phyloP scores from a whole-genome alignment of 2,888 invertebrate genomes.

The Mesodorylaimus sp. region DNA sequence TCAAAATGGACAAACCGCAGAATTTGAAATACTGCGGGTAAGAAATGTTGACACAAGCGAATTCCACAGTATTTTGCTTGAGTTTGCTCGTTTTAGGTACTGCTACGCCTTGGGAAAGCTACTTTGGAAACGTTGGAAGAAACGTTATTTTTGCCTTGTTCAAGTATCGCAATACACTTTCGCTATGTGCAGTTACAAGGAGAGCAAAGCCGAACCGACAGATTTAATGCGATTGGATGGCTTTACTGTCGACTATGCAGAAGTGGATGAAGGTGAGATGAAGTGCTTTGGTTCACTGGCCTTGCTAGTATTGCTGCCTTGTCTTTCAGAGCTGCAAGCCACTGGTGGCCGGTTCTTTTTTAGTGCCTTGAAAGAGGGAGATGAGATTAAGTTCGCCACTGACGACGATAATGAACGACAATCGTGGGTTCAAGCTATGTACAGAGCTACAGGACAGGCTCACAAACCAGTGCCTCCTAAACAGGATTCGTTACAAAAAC shows the following conservation, averaged over 20 bases:
- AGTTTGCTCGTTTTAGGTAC: neutral
- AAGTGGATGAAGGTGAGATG: conserved; percentile 62
- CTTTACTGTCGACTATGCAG: conserved; percentile 83
- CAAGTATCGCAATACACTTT: conserved; percentile 96
- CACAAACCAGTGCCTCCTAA: conserved; percentile 82
- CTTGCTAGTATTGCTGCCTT: neutral
- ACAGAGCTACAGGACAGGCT: conserved; percentile 91
- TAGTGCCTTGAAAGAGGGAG: conserved; percentile 94
- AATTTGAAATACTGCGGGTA: conserved; percentile 96
- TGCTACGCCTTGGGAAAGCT: conserved; percentile 48
- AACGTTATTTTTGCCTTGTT: conserved; percentile 82
- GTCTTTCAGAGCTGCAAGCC: neutral
- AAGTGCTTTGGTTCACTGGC: neutral
- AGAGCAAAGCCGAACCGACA: conserved; percentile 90
- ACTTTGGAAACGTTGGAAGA: conserved; percentile 98
- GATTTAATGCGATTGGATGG: conserved; percentile 98
- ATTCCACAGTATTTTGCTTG: neutral
- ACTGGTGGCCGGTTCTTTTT: conserved; percentile 82
- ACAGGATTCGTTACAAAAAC: too few species aligned
- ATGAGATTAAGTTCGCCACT: conserved; percentile 77
- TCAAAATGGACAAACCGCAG: conserved; percentile 87
- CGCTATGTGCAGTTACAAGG: conserved; percentile 93
- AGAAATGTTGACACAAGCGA: neutral
- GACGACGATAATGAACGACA: conserved; percentile 90
- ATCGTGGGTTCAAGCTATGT: conserved; percentile 94